phyloP scores from a whole-genome alignment of 2,797 vertebrate species.

The Chiloscyllium punctatum region DNA sequence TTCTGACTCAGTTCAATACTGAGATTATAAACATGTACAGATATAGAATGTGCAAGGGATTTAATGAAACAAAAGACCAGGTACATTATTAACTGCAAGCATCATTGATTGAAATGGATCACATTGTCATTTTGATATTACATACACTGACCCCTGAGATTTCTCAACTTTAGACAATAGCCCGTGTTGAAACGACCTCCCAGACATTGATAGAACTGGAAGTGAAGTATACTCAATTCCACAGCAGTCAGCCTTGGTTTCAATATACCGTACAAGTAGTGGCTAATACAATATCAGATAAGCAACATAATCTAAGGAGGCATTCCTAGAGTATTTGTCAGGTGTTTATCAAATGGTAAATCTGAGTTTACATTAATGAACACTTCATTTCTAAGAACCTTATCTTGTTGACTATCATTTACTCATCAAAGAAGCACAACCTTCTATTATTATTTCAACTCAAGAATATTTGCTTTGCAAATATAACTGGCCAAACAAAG shows the following conservation, averaged over 20 bases:
- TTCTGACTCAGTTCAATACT: neutral
- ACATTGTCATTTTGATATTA: neutral
- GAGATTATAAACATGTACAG: neutral
- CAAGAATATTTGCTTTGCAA: neutral
- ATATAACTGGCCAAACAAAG: slow-evolving; percentile 16
- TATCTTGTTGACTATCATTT: slow-evolving; percentile 16
- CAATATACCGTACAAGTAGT: neutral
- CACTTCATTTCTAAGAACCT: neutral
- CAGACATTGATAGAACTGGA: neutral
- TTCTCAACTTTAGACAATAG: neutral
- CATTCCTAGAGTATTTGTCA: neutral
- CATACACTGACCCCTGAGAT: neutral
- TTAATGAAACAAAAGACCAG: neutral
- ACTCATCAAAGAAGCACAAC: neutral
- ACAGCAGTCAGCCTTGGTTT: neutral
- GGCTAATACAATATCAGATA: neutral
- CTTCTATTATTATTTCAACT: neutral
- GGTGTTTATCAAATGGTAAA: slow-evolving; percentile 6
- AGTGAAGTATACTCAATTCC: neutral
- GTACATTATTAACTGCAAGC: neutral
- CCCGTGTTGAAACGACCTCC: neutral
- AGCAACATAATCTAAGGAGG: neutral
- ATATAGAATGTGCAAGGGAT: neutral
- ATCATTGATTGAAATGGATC: neutral
- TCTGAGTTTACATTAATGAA: neutral